These are phyloP conservation scores for Caracal caracal DNA, from an alignment of 2,113 vertebrate species.

Conservation along the genomic window DNA sequence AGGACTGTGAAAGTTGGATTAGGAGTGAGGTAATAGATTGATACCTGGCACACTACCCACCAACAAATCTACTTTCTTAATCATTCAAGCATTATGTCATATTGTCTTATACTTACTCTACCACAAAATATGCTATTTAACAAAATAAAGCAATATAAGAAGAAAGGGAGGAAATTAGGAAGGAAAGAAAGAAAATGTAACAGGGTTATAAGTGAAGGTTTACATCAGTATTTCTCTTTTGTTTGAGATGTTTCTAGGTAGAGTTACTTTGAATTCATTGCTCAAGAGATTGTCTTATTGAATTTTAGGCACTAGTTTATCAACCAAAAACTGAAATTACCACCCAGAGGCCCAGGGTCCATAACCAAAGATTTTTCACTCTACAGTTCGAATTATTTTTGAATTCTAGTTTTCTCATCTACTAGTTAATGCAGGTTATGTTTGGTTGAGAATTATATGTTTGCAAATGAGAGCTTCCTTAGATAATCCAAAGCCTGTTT, in stretches of 20 bases:
- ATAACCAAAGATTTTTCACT: neutral
- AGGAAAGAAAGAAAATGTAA: neutral
- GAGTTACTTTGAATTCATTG: neutral
- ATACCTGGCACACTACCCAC: neutral
- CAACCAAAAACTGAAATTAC: neutral
- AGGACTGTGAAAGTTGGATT: neutral
- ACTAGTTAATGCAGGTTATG: neutral
- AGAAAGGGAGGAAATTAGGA: neutral
- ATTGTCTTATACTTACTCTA: neutral
- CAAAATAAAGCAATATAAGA: slow-evolving; percentile 2
- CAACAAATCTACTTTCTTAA: neutral
- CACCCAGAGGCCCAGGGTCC: neutral
- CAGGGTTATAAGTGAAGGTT: neutral
- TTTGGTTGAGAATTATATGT: neutral
- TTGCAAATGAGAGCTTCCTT: neutral
- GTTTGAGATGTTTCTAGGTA: slow-evolving; percentile 14
- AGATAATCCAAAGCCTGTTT: neutral
- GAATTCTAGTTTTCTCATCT: neutral
- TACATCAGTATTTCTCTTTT: neutral
- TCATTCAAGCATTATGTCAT: neutral
- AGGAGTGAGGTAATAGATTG: neutral
- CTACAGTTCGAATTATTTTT: neutral
- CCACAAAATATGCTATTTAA: neutral
- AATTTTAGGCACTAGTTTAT: neutral
- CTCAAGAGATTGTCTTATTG: neutral